phyloP scores from a whole-genome alignment of 2,888 invertebrate genomes.

The Aelia acuminata region DNA sequence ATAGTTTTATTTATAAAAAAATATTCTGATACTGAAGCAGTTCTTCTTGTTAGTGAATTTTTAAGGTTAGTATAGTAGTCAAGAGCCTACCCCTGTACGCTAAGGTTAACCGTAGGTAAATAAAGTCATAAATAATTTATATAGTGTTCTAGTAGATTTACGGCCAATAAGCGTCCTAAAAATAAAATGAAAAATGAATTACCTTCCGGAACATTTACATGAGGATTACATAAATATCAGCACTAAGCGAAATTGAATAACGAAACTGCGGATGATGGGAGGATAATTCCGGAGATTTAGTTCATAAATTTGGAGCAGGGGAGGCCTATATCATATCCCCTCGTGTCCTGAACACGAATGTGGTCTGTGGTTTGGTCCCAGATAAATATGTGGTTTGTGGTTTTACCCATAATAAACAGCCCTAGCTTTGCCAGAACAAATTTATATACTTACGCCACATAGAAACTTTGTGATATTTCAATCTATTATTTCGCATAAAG shows the following conservation, averaged over 20 bases:
- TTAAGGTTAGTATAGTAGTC: too few species aligned
- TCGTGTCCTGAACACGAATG: neutral
- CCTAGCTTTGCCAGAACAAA: neutral
- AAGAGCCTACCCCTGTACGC: too few species aligned
- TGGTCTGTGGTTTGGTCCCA: constrained; percentile 1
- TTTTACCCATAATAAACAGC: neutral
- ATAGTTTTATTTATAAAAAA: too few species aligned
- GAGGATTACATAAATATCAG: neutral
- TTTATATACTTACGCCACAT: neutral
- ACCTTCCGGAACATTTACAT: neutral
- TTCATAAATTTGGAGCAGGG: neutral
- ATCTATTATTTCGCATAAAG: too few species aligned
- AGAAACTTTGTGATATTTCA: neutral
- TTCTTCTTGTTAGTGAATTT: too few species aligned
- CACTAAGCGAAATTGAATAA: neutral
- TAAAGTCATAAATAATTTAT: too few species aligned
- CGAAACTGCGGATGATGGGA: neutral
- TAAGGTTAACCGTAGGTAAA: too few species aligned
- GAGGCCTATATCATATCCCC: constrained; percentile 3
- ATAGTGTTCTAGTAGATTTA: too few species aligned
- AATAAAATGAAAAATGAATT: neutral
- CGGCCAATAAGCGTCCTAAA: neutral
- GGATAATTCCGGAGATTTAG: neutral
- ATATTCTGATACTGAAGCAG: too few species aligned
- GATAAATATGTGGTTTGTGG: constrained; percentile 21